Evolutionary conservation across 2,888 invertebrate species (phyloP), one percentile per base, ranked within the genome.

Genomic region (Emesis russula): DNA sequence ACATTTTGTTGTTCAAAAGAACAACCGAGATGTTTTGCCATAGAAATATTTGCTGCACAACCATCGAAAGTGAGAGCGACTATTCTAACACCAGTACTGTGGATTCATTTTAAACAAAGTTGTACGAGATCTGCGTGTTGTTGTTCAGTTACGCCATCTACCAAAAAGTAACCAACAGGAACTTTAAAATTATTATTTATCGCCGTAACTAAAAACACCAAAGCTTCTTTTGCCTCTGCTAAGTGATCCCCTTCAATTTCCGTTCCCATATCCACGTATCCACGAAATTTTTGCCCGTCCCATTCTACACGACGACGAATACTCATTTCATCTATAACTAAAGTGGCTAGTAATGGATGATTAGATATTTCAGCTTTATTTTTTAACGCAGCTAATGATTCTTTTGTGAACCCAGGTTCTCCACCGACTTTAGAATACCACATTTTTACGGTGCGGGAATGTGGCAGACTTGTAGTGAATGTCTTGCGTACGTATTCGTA

Each of bases 1-100:
- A 63, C 25, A 11, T 63, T 63, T 63, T 63, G 63, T 63, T 63
- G 9, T 25, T 63, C 63, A 63, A 63, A 63, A 63, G 63, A 63
- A 25, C 63, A 63, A 63, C 25, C 25, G 25, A 63, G 63, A 25
- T 63, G 3, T 63, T 63, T 63, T 63, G 7, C 25, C 63, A 63
- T 63, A 4, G 25, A 63, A 25, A 63, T 63, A 63, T 63, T 25
- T 3, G 18, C 63, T 25, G 63, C 63, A 63, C 63, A 63, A 63
- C 18, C 63, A 25, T 63, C 63, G 3, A 63, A 63, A 25, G 63
- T 63, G 25, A 63, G 63, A 63, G 63, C 25, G 25, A 63, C 63
- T 63, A 63, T 63, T 25, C 25, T 25, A 7, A 63, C 11, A 25
- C 63, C 63, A 25, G 25, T 25, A 6, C 3, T 63, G 25, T 63